Conservation (phyloP, 1,140 invertebrate species). For the Diplogasteroides magnus region DNA sequence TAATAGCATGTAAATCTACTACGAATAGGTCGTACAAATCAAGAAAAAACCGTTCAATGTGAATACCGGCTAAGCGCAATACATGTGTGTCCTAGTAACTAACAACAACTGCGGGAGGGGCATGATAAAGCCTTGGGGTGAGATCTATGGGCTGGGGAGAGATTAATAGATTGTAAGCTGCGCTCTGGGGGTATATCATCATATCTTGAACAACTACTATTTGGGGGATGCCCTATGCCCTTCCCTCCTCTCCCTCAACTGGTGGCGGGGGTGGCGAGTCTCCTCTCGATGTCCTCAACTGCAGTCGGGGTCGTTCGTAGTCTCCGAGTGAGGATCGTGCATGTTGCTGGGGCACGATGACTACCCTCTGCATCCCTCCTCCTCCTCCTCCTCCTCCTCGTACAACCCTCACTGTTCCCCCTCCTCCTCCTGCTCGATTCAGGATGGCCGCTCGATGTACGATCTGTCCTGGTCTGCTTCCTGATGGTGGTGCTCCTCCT, state of each 20-base stretch:
- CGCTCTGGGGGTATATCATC: slow-evolving; percentile 1
- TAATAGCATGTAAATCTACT: too few species aligned
- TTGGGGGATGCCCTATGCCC: background rate
- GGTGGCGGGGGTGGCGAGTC: too few species aligned
- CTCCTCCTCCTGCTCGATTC: slow-evolving; percentile 4
- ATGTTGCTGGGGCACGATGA: too few species aligned
- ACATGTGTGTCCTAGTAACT: too few species aligned
- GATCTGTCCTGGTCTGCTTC: too few species aligned
- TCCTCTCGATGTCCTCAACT: slow-evolving; percentile 2
- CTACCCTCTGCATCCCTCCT: background rate
- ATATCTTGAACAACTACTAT: background rate
- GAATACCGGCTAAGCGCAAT: too few species aligned
- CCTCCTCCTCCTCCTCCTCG: background rate
- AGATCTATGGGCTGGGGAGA: slow-evolving; percentile 5
- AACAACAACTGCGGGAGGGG: too few species aligned
- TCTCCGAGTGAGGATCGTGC: slow-evolving; percentile 18
- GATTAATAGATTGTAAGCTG: slow-evolving; percentile 11
- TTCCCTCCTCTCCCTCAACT: too few species aligned
- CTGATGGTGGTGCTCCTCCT: background rate
- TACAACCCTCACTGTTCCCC: background rate
- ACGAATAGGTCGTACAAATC: too few species aligned
- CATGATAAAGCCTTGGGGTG: slow-evolving; percentile 1
- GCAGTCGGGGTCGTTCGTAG: slow-evolving; percentile 18
- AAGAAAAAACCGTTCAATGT: too few species aligned
- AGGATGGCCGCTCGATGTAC: too few species aligned